Evolutionary conservation across 2,888 invertebrate species (phyloP), one percentile per base, ranked within the genome.

Genomic region (Xanthorhoe designata): DNA sequence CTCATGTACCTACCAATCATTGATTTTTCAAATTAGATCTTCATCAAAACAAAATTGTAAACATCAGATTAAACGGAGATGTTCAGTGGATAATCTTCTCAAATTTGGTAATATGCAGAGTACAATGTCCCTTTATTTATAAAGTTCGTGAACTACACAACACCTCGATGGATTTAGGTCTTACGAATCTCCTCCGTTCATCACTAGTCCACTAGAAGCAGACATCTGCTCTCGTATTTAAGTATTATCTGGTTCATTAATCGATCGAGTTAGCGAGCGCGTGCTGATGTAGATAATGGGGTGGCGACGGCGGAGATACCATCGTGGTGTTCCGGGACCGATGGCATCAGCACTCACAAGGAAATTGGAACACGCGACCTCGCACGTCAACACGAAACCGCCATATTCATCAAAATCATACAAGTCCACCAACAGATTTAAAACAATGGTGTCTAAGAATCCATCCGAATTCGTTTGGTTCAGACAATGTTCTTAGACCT

Each of bases 201-300:
- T 64, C 64, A 58, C 57, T 57, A 57, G 49, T 59, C 52, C 60
- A 59, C 67, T 78, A 86, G 82, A 79, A 84, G 83, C 79, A 81
- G 85, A 88, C 90, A 88, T 87, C 87, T 88, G 87, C 86, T 89
- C 88, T 87, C 85, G 91, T 92, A 90, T 89, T 90, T 89, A 90
- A 89, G 80, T 86, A 86, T 90, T 91, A 92, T 92, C 92, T 85
- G 81, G 85, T 90, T 91, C 91, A 91, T 91, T 92, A 89, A 93
- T 92, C 92, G n/a, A n/a, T n/a, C n/a, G n/a, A 87, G 86, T 82
- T 86, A 82, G 88, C 79, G 80, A 84, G 87, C 90, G 88, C 89
- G 91, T 90, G 91, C 88, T 90, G 92, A 93, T 92, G 91, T 89
- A 90, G 92, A 92, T 89, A 92, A 92, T 92, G 88, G 86, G 86